phyloP scores from a whole-genome alignment of 2,113 vertebrate species.

The Carollia perspicillata region DNA sequence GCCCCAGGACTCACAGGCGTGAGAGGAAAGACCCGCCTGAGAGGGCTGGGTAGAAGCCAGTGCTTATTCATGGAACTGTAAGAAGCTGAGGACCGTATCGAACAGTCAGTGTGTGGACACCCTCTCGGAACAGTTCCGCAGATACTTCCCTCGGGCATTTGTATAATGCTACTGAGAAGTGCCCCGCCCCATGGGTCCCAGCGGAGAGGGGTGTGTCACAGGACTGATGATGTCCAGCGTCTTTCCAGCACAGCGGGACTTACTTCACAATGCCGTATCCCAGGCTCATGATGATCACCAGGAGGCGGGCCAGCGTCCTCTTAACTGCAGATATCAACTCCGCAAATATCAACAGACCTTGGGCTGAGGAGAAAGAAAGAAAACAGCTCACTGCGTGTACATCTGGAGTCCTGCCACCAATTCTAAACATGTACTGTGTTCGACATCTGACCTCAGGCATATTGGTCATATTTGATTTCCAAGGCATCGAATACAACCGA shows the following conservation, averaged over 20 bases:
- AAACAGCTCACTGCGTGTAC: background rate
- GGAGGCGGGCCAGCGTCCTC: conserved; percentile 89
- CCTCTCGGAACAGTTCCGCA: background rate
- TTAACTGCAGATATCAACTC: conserved; percentile 90
- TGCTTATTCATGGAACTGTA: background rate
- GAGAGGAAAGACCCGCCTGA: background rate
- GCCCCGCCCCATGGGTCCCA: background rate
- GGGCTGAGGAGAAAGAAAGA: conserved; percentile 75
- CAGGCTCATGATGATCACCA: conserved; percentile 92
- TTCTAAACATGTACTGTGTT: background rate
- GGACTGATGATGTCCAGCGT: background rate
- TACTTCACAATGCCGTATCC: conserved; percentile 94
- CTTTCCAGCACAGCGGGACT: conserved; percentile 48
- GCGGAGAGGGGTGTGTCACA: rapidly evolving
- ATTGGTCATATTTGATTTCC: background rate
- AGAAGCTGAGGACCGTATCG: background rate
- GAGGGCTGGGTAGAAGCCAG: background rate
- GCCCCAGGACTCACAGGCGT: background rate
- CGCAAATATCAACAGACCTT: conserved; percentile 87
- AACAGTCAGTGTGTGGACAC: background rate
- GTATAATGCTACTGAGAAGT: background rate
- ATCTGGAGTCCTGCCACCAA: background rate
- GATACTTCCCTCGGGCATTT: background rate
- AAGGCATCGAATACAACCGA: background rate
- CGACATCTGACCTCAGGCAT: background rate